A percentile compares a stretch with the other conserved stretches of the same genome.
phyloP scores from a whole-genome alignment of 1,140 invertebrate genomes.

The Ooceraea biroi region DNA sequence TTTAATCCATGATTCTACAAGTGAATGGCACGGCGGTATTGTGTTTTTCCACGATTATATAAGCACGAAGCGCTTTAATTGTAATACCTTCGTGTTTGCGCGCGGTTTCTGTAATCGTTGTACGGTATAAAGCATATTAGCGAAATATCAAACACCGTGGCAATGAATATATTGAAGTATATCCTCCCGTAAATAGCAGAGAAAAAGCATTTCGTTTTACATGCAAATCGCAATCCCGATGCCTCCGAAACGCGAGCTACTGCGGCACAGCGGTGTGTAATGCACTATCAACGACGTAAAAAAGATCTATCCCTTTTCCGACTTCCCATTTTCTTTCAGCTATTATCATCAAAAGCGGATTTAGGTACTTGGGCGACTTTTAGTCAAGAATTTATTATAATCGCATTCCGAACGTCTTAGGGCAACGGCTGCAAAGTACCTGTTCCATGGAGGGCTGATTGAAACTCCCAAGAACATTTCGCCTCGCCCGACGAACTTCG shows the following conservation, averaged over 20 bases:
- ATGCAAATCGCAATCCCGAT: slow-evolving; percentile 68
- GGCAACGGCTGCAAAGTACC: slow-evolving; percentile 72
- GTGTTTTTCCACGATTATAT: neutral
- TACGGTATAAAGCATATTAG: slow-evolving; percentile 22
- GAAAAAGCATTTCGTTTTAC: slow-evolving; percentile 61
- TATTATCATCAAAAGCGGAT: slow-evolving; percentile 73
- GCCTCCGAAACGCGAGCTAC: slow-evolving; percentile 51
- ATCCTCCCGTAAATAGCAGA: slow-evolving; percentile 54
- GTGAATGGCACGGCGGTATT: neutral
- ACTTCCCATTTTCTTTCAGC: slow-evolving; percentile 3
- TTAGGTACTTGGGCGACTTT: slow-evolving; percentile 70
- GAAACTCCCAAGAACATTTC: slow-evolving; percentile 73
- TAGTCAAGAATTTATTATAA: slow-evolving; percentile 75
- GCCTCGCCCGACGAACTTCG: slow-evolving; percentile 64
- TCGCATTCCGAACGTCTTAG: slow-evolving; percentile 74
- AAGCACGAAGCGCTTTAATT: slow-evolving; percentile 3
- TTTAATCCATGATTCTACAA: neutral
- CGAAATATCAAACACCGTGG: slow-evolving; percentile 28
- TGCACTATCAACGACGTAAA: neutral
- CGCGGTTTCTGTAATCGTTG: slow-evolving; percentile 15
- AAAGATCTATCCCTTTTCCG: neutral
- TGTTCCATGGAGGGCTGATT: slow-evolving; percentile 65
- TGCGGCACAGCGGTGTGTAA: neutral
- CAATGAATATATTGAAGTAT: slow-evolving; percentile 42
- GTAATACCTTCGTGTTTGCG: neutral